phyloP scores from a whole-genome alignment of 1,140 invertebrate genomes.

The Mya arenaria region DNA sequence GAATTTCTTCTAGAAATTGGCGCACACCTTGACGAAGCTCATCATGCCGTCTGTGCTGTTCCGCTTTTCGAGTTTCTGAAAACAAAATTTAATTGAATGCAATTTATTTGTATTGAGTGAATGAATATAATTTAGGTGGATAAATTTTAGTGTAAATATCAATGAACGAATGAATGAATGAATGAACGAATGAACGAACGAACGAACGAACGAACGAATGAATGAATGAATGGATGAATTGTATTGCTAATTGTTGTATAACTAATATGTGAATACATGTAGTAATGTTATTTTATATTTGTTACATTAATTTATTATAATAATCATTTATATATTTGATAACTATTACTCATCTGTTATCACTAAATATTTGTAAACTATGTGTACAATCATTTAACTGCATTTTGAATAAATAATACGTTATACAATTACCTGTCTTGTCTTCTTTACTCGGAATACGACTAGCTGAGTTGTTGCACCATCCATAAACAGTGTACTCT shows the following conservation, averaged over 20 bases:
- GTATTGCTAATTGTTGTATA: too few species aligned
- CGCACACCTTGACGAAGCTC: background rate
- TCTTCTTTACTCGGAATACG: background rate
- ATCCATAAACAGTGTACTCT: background rate
- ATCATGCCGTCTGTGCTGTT: background rate
- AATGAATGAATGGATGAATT: too few species aligned
- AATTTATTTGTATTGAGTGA: background rate
- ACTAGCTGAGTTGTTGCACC: background rate
- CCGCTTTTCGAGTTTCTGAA: background rate
- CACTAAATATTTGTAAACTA: too few species aligned
- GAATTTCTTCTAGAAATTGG: background rate
- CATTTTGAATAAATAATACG: background rate
- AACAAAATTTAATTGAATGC: background rate
- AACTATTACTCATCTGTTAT: background rate
- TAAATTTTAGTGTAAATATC: background rate
- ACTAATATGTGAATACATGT: too few species aligned
- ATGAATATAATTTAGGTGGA: background rate
- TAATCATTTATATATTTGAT: background rate
- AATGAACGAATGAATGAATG: background rate
- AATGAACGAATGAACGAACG: background rate
- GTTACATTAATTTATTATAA: background rate
- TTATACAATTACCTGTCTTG: background rate
- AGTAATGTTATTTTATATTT: conserved; percentile 2
- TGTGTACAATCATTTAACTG: background rate
- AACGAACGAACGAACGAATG: too few species aligned